Base-by-base conservation (phyloP, 2,797 vertebrate species). In the Pempheris klunzingeri region DNA sequence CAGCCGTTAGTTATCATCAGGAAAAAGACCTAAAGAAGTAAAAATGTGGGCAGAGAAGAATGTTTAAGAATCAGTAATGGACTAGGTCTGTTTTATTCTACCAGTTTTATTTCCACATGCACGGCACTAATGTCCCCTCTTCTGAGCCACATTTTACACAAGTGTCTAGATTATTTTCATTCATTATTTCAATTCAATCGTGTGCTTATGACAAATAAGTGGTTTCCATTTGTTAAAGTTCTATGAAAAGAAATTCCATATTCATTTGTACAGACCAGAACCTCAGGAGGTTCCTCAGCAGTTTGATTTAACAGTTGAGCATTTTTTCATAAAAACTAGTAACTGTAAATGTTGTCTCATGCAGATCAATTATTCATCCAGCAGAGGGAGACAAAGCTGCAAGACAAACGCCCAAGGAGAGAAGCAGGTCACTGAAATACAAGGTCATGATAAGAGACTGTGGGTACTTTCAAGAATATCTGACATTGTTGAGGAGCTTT, bases 331-430 rank as follows among this genome's bases (percentile, higher is more conserved):
- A 5, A 67, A 55, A 34, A 10, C 9, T 59, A 14, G 22, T 0
- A 9, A 54, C 13, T 14, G 5, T 13, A 28, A 2, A 24, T 26
- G 11, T 36, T 11, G 6, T 64, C 17, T 17, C 1, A 10, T 74
- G 64, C 43, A 61, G 18, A 18, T 63, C 11, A 43, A 4, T 2
- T 0, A 11, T n/a, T 52, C 5, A 9, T 66, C 81, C 81, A 84
- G 62, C 14, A 81, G 82, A 7, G 59, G 77, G 54, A 30, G n/a
- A n/a, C n/a, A n/a, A n/a, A n/a, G 71, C 57, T 65, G 50, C 15
- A 60, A 44, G 43, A 69, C 32, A 14, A 43, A n/a, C n/a, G n/a
- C n/a, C n/a, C n/a, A n/a, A n/a, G n/a, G 32, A 24, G 15, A 28
- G 5, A 20, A 28, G n/a, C 5, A 7, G 34, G 39, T 39, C 17